phyloP scores from a whole-genome alignment of 1,140 invertebrate species.

The Vanessa tameamea region DNA sequence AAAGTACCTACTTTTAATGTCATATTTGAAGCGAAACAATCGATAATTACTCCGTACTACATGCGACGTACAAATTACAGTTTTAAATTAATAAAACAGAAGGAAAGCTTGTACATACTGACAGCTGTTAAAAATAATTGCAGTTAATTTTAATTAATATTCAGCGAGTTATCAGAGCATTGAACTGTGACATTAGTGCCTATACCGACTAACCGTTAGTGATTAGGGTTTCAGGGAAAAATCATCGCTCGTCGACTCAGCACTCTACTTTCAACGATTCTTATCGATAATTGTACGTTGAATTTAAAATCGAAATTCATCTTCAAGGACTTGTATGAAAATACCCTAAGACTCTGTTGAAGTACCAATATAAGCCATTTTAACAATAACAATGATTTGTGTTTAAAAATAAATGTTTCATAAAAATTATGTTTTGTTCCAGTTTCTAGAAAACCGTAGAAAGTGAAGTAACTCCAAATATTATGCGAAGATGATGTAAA shows the following conservation, averaged over 20 bases:
- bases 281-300: not conserved
- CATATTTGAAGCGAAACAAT: not conserved
- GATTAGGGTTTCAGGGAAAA: slow-evolving; percentile 26
- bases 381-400: too few relatives aligned
- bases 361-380: too few relatives aligned
- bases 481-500: too few relatives aligned
- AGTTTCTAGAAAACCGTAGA: too few relatives aligned
- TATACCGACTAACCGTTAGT: slow-evolving; percentile 21
- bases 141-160: slow-evolving; percentile 46
- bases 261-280: not conserved
- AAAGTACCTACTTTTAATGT: not conserved
- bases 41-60: not conserved
- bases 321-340: not conserved
- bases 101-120: not conserved
- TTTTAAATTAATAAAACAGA: not conserved
- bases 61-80: not conserved
- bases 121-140: slow-evolving; percentile 12
- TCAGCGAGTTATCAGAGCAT: slow-evolving; percentile 62
- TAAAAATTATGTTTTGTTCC: too few relatives aligned
- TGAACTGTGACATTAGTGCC: slow-evolving; percentile 60
- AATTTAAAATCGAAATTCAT: not conserved
- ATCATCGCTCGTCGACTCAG: slow-evolving; percentile 5
- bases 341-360: too few relatives aligned
- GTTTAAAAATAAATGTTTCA: too few relatives aligned
- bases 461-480: too few relatives aligned